phyloP scores from a whole-genome alignment of 2,113 vertebrate genomes.

The Hystrix cristata region DNA sequence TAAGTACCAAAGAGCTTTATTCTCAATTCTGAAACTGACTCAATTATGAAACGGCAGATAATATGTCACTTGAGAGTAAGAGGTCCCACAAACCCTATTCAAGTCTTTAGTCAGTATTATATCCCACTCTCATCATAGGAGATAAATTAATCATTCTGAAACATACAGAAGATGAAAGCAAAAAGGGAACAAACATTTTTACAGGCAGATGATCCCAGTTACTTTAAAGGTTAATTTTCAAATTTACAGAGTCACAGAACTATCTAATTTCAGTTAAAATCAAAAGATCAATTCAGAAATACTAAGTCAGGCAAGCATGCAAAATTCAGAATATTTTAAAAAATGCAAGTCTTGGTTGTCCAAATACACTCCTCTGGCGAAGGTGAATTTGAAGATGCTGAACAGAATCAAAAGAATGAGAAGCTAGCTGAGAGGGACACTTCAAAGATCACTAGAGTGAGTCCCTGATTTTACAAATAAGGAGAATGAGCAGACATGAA shows the following conservation, averaged over 20 bases:
- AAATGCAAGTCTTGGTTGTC: background rate
- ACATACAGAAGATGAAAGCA: conserved; percentile 36
- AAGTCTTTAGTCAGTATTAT: conserved; percentile 11
- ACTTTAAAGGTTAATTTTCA: conserved; percentile 29
- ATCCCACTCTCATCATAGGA: background rate
- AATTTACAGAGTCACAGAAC: conserved; percentile 49
- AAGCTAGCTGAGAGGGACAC: background rate
- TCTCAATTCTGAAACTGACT: background rate
- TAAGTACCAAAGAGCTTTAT: background rate
- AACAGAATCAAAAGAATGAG: background rate
- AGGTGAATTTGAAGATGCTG: background rate
- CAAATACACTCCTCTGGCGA: background rate
- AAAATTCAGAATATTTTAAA: conserved; percentile 51
- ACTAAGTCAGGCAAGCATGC: conserved; percentile 77
- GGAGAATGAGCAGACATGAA: background rate
- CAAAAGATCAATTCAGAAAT: conserved; percentile 25
- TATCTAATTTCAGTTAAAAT: conserved; percentile 50
- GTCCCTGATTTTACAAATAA: background rate
- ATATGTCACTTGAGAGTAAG: background rate
- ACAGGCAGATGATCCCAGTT: conserved; percentile 54
- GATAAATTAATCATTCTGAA: background rate
- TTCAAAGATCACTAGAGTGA: background rate
- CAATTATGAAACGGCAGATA: background rate
- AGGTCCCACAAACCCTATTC: background rate
- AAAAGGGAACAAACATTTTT: conserved; percentile 27